phyloP scores from a whole-genome alignment of 2,888 invertebrate genomes.

The Neoscelio sp. region DNA sequence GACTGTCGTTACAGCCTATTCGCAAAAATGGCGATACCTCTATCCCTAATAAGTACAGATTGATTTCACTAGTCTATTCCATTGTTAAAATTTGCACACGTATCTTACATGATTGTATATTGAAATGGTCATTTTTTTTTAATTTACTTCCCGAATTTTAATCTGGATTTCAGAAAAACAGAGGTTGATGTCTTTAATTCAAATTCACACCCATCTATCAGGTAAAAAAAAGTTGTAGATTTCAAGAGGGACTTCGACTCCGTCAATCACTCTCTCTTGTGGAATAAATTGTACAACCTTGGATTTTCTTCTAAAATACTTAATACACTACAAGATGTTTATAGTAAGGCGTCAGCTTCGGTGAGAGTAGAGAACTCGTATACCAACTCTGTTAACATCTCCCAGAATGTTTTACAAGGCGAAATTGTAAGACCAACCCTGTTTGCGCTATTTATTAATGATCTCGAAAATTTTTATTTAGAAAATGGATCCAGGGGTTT shows the following conservation, averaged over 20 bases:
- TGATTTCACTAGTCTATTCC: neutral
- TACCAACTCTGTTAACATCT: neutral
- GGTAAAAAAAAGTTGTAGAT: neutral
- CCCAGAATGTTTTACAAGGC: constrained; percentile 10
- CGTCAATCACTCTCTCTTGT: neutral
- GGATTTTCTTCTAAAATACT: neutral
- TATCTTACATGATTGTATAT: neutral
- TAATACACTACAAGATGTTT: neutral
- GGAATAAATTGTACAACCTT: constrained; percentile 1
- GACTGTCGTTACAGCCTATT: too few relatives aligned
- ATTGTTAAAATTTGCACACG: neutral
- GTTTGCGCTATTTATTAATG: neutral
- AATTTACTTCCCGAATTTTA: neutral
- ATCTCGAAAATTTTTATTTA: neutral
- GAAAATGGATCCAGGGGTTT: neutral
- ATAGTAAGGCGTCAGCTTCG: neutral
- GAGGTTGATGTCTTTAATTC: neutral
- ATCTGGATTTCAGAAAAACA: neutral
- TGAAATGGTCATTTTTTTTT: neutral
- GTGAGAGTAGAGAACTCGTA: neutral
- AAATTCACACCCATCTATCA: neutral
- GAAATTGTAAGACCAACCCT: constrained; percentile 8
- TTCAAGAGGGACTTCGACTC: neutral
- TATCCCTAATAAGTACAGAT: neutral
- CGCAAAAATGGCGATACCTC: too few relatives aligned